phyloP scores from a whole-genome alignment of 2,888 invertebrate genomes.

The Coenonympha arcania region DNA sequence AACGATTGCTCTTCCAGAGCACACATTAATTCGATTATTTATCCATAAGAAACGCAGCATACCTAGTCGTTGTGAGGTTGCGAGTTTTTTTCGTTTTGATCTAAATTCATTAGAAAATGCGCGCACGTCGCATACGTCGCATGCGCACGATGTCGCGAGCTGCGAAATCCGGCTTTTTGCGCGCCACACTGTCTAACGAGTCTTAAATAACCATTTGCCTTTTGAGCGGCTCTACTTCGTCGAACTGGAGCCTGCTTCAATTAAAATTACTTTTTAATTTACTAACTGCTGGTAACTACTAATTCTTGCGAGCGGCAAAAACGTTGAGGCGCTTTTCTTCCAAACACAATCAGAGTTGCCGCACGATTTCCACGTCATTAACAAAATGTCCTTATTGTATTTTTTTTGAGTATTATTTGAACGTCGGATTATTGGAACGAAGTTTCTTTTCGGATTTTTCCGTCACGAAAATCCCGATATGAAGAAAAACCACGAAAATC shows the following conservation, averaged over 20 bases:
- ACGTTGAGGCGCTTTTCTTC: neutral
- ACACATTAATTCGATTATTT: slow-evolving; percentile 26
- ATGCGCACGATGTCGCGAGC: slow-evolving; percentile 46
- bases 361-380: too few relatives aligned
- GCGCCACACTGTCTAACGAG: slow-evolving; percentile 60
- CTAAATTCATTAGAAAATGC: slow-evolving; percentile 61
- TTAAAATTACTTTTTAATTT: neutral
- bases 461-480: too few relatives aligned
- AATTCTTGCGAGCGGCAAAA: neutral
- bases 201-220: slow-evolving; percentile 46
- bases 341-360: too few relatives aligned
- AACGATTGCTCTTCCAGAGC: slow-evolving; percentile 24
- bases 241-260: slow-evolving; percentile 9
- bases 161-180: slow-evolving; percentile 59
- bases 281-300: neutral
- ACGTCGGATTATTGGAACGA: too few relatives aligned
- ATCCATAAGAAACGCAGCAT: slow-evolving; percentile 23
- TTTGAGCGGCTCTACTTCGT: slow-evolving; percentile 16
- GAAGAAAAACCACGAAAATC: too few relatives aligned
- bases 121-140: slow-evolving; percentile 46
- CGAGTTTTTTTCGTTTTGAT: slow-evolving; percentile 47
- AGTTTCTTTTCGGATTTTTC: too few relatives aligned
- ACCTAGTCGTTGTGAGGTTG: slow-evolving; percentile 25
- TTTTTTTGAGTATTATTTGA: too few relatives aligned
- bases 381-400: too few relatives aligned